phyloP scores from a whole-genome alignment of 2,888 invertebrate genomes.

The Cheilosia soror region DNA sequence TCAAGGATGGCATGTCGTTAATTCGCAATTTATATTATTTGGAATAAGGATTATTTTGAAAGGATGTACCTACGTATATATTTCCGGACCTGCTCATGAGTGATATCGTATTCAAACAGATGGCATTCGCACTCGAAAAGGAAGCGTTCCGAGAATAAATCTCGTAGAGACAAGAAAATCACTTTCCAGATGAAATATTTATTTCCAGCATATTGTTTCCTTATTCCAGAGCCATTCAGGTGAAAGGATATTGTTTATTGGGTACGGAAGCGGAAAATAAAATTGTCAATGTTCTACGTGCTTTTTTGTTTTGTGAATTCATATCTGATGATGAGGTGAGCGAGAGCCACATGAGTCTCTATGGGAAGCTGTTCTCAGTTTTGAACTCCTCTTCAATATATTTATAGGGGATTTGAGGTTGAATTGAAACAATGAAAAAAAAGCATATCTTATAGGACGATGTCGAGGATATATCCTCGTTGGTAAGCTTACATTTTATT shows the following conservation, averaged over 20 bases:
- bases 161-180: conserved; percentile 23
- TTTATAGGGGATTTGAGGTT: too few relatives aligned
- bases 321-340: neutral
- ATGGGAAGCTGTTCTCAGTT: too few relatives aligned
- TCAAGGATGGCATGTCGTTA: conserved; percentile 40
- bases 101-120: neutral
- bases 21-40: conserved; percentile 47
- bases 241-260: conserved; percentile 19
- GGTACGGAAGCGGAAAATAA: conserved; percentile 12
- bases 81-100: neutral
- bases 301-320: neutral
- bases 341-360: neutral
- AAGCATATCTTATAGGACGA: too few relatives aligned
- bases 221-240: conserved; percentile 2
- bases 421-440: too few relatives aligned
- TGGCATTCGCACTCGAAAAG: neutral
- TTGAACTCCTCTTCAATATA: too few relatives aligned
- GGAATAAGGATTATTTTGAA: conserved; percentile 12
- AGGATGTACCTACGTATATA: conserved; percentile 14
- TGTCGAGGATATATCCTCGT: too few relatives aligned
- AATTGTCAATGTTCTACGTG: conserved; percentile 45
- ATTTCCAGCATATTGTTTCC: conserved; percentile 18
- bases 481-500: too few relatives aligned
- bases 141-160: conserved; percentile 25
- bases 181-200: conserved; percentile 35